Percentiles rank a stretch among this genome's conserved stretches.
Conservation (phyloP, 2,113 vertebrate species). For the Colossoma macropomum region DNA sequence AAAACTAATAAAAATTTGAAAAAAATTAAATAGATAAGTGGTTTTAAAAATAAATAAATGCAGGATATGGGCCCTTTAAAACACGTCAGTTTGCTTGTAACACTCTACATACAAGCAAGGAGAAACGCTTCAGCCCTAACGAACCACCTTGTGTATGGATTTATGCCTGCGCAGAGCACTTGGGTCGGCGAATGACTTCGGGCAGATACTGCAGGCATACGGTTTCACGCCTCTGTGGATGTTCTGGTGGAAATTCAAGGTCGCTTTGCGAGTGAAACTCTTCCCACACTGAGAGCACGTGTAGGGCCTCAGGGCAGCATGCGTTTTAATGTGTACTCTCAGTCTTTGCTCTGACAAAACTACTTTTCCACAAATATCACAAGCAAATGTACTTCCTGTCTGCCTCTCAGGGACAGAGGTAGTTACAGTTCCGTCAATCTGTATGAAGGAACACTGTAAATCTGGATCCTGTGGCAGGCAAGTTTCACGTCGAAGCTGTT, state of each 20-base stretch:
- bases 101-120: not conserved
- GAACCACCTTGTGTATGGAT: not conserved
- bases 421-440: not conserved
- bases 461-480: not conserved
- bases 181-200: conserved; percentile 7
- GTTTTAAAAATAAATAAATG: too few relatives aligned
- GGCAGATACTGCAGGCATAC: conserved; percentile 5
- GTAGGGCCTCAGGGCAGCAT: not conserved
- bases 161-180: conserved; percentile 4
- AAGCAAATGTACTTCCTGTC: not conserved
- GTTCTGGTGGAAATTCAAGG: conserved; percentile 12
- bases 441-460: not conserved
- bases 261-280: conserved; percentile 9
- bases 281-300: conserved; percentile 16
- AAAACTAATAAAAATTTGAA: too few relatives aligned
- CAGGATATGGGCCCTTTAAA: too few relatives aligned
- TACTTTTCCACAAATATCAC: not conserved
- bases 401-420: not conserved
- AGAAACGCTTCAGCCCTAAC: not conserved
- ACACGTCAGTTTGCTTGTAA: not conserved
- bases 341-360: not conserved
- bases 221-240: conserved; percentile 12
- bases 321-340: not conserved
- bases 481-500: not conserved
- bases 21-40: too few relatives aligned